Percentiles rank a stretch among this genome's conserved stretches.
These are phyloP conservation scores for Chironomus striatipennis DNA, from an alignment of 1,140 invertebrate genomes.

Conservation along the genomic window DNA sequence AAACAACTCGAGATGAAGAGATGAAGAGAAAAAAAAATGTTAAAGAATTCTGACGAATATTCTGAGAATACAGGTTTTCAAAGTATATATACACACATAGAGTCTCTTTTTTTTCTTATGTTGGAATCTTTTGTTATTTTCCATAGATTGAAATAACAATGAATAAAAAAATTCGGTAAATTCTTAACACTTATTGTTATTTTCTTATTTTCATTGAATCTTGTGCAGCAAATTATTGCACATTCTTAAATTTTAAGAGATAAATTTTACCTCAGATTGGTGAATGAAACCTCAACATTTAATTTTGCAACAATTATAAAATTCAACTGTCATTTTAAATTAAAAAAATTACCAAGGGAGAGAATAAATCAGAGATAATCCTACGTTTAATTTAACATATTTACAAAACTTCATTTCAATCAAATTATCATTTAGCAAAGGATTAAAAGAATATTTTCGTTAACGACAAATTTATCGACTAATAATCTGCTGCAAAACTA, in stretches of 20 bases:
- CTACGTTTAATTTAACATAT: too few species aligned
- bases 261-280: too few species aligned
- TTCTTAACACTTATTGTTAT: slow-evolving; percentile 9
- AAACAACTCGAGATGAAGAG: background rate
- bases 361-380: too few species aligned
- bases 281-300: too few species aligned
- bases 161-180: slow-evolving; percentile 11
- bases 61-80: slow-evolving; percentile 23
- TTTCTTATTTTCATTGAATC: background rate
- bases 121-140: slow-evolving; percentile 22
- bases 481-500: too few species aligned
- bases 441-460: too few species aligned
- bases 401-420: too few species aligned
- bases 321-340: too few species aligned
- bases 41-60: slow-evolving; percentile 18
- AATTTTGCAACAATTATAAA: too few species aligned
- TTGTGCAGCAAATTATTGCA: background rate
- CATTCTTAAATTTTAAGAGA: background rate
- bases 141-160: slow-evolving; percentile 15
- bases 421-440: too few species aligned
- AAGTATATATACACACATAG: background rate
- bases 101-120: background rate
- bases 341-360: too few species aligned
- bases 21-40: background rate
- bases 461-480: too few species aligned